phyloP scores from a whole-genome alignment of 1,140 invertebrate species.

The Drosophila burlai region DNA sequence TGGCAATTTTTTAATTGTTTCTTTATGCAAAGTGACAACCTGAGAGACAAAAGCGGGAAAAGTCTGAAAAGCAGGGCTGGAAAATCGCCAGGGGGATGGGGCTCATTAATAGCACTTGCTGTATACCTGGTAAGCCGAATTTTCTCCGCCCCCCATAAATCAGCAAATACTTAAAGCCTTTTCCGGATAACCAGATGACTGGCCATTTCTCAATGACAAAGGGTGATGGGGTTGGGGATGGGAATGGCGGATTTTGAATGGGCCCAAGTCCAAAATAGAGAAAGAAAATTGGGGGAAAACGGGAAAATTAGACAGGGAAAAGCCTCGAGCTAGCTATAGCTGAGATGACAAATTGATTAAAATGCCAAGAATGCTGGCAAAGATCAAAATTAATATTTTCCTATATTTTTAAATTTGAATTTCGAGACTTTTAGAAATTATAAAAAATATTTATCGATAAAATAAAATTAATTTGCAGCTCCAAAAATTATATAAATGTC shows the following conservation, averaged over 20 bases:
- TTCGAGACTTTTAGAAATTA: background rate
- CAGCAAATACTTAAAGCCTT: conserved; percentile 78
- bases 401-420: too few species aligned
- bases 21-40: conserved; percentile 81
- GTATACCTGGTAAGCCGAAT: conserved; percentile 50
- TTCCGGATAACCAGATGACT: conserved; percentile 52
- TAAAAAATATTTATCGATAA: background rate
- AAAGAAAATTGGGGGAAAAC: background rate
- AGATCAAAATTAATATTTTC: background rate
- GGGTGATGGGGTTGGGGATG: background rate
- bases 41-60: conserved; percentile 19
- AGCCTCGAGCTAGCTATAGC: background rate
- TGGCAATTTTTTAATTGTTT: conserved; percentile 83
- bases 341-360: conserved; percentile 32
- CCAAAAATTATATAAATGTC: background rate
- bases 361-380: conserved; percentile 4
- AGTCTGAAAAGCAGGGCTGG: background rate
- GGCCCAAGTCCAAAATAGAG: conserved; percentile 23
- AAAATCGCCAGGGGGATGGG: background rate
- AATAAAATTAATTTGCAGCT: background rate
- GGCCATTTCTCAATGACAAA: conserved; percentile 53
- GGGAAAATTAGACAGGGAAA: conserved; percentile 4
- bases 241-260: conserved; percentile 5
- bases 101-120: conserved; percentile 71
- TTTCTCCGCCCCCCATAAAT: conserved; percentile 26